Percentiles rank a stretch among this genome's conserved stretches.
phyloP scores from a whole-genome alignment of 1,140 invertebrate species.

The Globodera rostochiensis region DNA sequence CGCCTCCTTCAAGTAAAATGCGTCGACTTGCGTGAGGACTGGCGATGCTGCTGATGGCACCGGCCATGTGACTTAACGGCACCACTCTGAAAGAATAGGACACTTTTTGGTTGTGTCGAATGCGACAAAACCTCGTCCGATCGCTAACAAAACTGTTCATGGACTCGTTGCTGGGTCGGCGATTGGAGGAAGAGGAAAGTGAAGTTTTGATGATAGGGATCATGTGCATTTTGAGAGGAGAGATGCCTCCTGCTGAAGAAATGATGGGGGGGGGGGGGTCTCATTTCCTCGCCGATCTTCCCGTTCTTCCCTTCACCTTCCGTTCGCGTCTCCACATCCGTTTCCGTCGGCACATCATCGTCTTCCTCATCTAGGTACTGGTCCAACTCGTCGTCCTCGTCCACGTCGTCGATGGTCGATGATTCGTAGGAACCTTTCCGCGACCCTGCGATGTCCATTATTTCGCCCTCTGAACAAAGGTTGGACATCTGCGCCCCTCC shows the following conservation, averaged over 20 bases:
- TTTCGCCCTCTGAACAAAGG: neutral
- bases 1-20: neutral
- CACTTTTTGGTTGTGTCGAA: too few species aligned
- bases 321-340: conserved; percentile 30
- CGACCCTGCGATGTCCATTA: neutral
- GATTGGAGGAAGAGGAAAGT: conserved; percentile 28
- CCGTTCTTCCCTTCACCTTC: conserved; percentile 5
- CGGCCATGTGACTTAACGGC: neutral
- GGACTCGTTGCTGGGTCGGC: conserved; percentile 45
- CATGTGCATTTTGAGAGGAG: conserved; percentile 24
- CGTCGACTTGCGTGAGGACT: conserved; percentile 15
- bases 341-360: conserved; percentile 45
- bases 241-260: conserved; percentile 2
- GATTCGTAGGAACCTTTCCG: conserved; percentile 25
- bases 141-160: conserved; percentile 46
- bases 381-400: conserved; percentile 62
- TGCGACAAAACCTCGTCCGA: conserved; percentile 19
- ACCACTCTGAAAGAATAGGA: neutral
- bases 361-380: conserved; percentile 61
- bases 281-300: too few species aligned
- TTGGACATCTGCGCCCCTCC: conserved; percentile 2
- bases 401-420: conserved; percentile 43
- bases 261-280: too few species aligned
- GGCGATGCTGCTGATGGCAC: conserved; percentile 20
- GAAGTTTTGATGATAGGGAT: conserved; percentile 35